Percentiles rank a stretch among this genome's conserved stretches.
Conservation (phyloP, 2,113 vertebrate species). For the Laticauda colubrina region DNA sequence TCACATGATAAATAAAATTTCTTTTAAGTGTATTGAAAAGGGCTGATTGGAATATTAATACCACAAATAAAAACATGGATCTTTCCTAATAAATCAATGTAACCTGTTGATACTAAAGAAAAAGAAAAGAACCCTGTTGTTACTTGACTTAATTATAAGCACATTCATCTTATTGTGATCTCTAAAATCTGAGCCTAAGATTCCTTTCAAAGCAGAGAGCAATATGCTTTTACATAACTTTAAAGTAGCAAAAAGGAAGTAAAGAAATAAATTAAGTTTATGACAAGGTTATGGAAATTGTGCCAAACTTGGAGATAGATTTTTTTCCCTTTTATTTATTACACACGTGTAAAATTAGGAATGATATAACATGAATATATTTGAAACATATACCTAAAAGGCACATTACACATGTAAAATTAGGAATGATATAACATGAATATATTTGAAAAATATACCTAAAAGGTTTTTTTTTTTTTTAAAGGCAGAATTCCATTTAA, state of each 20-base stretch:
- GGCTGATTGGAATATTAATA: not conserved
- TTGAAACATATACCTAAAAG: conserved; percentile 79
- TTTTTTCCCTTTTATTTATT: conserved; percentile 57
- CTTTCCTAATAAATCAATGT: not conserved
- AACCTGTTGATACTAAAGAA: not conserved
- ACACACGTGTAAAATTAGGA: conserved; percentile 75
- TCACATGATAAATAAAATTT: conserved; percentile 2
- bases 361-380: conserved; percentile 73
- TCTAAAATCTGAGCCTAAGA: conserved; percentile 36
- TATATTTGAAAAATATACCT: conserved; percentile 76
- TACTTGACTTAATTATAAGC: conserved; percentile 12
- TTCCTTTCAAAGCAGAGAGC: conserved; percentile 19
- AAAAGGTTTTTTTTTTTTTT: conserved; percentile 71
- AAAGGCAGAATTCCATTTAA: conserved; percentile 81
- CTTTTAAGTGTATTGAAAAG: conserved; percentile 14
- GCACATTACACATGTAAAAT: conserved; percentile 72
- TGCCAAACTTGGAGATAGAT: conserved; percentile 54
- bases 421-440: conserved; percentile 75
- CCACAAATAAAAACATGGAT: not conserved
- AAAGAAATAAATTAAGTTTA: conserved; percentile 32
- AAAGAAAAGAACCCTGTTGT: not conserved
- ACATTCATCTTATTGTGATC: conserved; percentile 22
- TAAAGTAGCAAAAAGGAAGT: conserved; percentile 23
- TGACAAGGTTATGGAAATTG: conserved; percentile 48
- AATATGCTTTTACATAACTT: not conserved